Conservation (phyloP, 2,113 vertebrate species). For the Cheirogaleus medius region DNA sequence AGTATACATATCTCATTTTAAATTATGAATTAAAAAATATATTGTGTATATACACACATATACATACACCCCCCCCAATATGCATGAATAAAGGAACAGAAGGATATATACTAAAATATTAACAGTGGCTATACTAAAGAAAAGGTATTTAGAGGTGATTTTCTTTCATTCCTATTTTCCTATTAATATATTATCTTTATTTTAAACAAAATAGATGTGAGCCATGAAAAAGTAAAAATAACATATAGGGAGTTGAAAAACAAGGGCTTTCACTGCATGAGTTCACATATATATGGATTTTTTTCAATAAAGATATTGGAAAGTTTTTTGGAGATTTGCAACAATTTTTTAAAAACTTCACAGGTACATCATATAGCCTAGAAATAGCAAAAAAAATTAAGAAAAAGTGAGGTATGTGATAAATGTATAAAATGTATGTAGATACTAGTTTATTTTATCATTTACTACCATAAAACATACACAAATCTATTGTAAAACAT, state of each 20-base stretch:
- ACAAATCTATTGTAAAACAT: not conserved
- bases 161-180: not conserved
- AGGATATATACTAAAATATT: constrained; percentile 2
- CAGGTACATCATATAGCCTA: not conserved
- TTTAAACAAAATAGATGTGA: constrained; percentile 19
- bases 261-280: not conserved
- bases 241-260: not conserved
- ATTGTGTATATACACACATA: not conserved
- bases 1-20: not conserved
- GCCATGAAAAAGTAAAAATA: constrained; percentile 21
- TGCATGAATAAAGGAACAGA: not conserved
- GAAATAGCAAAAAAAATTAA: not conserved
- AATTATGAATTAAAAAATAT: not conserved
- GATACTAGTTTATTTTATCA: not conserved
- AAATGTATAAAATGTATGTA: not conserved
- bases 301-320: not conserved
- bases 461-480: not conserved
- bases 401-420: not conserved
- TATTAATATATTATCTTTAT: not conserved
- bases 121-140: not conserved
- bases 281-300: not conserved
- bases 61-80: not conserved
- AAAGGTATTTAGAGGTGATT: not conserved
- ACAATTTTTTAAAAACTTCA: not conserved
- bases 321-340: not conserved